Base-by-base conservation (phyloP, 2,113 vertebrate species). In the Gymnogyps californianus region DNA sequence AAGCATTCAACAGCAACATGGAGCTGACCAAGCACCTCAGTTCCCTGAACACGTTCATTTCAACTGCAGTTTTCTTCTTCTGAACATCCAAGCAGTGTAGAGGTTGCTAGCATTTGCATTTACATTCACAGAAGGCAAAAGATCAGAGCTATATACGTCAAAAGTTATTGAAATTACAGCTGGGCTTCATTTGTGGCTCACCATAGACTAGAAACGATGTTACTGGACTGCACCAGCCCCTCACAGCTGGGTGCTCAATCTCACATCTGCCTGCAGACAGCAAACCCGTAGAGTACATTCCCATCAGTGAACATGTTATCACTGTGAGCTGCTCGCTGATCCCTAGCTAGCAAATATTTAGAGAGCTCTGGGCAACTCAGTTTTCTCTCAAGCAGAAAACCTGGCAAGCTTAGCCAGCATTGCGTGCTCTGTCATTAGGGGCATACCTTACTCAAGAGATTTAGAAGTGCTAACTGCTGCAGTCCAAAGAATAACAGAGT, bases 231-330 rank as follows among this genome's bases (percentile, higher is more conserved):
- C 44, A 67, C 4, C 46, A 79, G 34, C 21, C 59, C 32, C 52
- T 76, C 64, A 74, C 42, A 83, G 38, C 28, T 26, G 51, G 42
- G 7, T 24, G 44, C 55, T 47, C 58, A 25, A 1, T 38, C 58
- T 82, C 88, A 69, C 49, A 71, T n/a, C 66, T 9, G 5, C n/a
- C 36, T n/a, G 76, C 59, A 61, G 17, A 15, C 59, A 38, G 49
- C 0, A 0, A 78, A 58, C 18, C 15, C 2, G 40, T 2, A 52
- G 26, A 32, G 40, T 2, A 20, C 2, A 0, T 66, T 89, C 40
- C 59, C 29, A 38, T 32, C 58, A 55, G 40, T 9, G 57, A 69
- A 40, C 5, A 7, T 2, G 14, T 52, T 40, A 71, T 10, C 59
- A 38, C 59, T 0, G 0, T 1, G 7, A 49, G 40, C 72, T 80